These are phyloP conservation scores for Trachelus tabidus DNA, from an alignment of 2,888 invertebrate species.

Conservation along the genomic window DNA sequence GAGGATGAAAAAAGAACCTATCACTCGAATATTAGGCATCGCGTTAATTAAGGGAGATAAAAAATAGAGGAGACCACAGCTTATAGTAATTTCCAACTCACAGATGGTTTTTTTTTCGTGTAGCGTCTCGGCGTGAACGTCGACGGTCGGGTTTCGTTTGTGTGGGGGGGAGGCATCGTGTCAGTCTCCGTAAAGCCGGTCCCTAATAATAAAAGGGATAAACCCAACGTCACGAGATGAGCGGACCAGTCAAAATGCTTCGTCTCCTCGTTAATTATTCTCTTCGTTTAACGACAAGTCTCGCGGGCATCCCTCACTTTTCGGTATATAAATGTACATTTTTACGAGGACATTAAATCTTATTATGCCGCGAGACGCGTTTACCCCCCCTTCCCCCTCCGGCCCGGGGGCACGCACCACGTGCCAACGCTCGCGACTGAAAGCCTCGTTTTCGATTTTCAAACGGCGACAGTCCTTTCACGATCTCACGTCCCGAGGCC, in stretches of 20 bases:
- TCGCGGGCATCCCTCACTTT: slow-evolving; percentile 18
- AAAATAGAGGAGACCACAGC: background rate
- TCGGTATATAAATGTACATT: slow-evolving; percentile 44
- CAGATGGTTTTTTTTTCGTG: background rate
- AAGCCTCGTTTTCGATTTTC: too few relatives aligned
- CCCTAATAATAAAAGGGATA: background rate
- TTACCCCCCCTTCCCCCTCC: too few relatives aligned
- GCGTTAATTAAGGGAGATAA: background rate
- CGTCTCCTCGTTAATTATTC: slow-evolving; percentile 36
- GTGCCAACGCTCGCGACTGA: too few relatives aligned
- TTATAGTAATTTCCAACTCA: background rate
- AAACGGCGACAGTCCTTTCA: too few relatives aligned
- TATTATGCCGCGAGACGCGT: slow-evolving; percentile 42
- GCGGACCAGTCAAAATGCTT: slow-evolving; percentile 6
- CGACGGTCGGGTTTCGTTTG: background rate
- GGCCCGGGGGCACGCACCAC: background rate
- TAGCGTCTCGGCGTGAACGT: background rate
- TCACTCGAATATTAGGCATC: background rate
- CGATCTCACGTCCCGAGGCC: too few relatives aligned
- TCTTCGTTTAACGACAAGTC: slow-evolving; percentile 25
- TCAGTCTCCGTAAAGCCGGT: background rate
- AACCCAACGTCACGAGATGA: background rate
- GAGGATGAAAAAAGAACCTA: background rate
- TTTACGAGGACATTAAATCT: slow-evolving; percentile 54
- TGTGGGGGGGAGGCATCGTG: background rate